Evolutionary conservation across 2,797 vertebrate genomes (phyloP), one percentile per base, ranked within the genome.

Genomic region (Megaceryle alcyon): DNA sequence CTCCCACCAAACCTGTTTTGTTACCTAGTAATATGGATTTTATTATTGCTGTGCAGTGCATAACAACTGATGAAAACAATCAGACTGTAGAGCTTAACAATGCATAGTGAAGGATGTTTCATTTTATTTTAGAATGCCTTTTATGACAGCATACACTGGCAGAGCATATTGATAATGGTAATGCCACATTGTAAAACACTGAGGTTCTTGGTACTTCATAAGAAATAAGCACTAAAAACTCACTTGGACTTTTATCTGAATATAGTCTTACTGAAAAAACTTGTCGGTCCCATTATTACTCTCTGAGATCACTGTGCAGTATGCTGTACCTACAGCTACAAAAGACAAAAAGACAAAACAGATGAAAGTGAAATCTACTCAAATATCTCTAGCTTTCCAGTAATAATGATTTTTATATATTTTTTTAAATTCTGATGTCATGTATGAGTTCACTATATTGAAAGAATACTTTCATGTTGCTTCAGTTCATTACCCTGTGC

Each of bases 71-170:
- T 79, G 53, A 77, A 94, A 94, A 65, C 3, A 0, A 48, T 82
- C 59, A 66, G 60, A 43, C 49, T 72, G n/a, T 53, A 75, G 66
- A 84, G 23, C 0, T 94, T 87, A 82, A 85, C 44, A 83, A 88
- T 54, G 39, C 43, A 63, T 25, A 69, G 31, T 86, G 77, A 88
- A 86, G 39, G 43, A 78, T 71, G 51, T 35, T 96, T 86, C 9
- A 41, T 90, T 94, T 87, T 78, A 75, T 91, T 94, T 95, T 69
- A 89, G 44, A 86, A 63, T 79, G 39, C 1, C 16, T 88, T 94
- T 96, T 95, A 84, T 41, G 56, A 73, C 35, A 81, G 28, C 57
- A n/a, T 48, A 44, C 39, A 68, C 49, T 82, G 35, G 61, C 16
- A 80, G 71, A 80, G 39, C 37, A 28, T 65, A 53, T 90, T 84